These are phyloP conservation scores for Apodemus agrarius DNA, from an alignment of 2,797 vertebrate species.

Conservation along the genomic window DNA sequence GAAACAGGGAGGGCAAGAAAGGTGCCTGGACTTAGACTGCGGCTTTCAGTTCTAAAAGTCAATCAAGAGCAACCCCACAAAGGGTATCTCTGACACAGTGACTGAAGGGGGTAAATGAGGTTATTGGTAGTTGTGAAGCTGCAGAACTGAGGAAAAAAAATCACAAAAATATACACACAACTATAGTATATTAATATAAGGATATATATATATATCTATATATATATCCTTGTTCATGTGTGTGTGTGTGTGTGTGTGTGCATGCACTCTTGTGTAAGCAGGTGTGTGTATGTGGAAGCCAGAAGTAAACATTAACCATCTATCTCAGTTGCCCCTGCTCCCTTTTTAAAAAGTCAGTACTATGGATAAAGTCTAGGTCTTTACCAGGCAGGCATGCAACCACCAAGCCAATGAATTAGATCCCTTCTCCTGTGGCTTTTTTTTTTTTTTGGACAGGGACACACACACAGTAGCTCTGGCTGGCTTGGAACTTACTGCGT, in stretches of 20 bases:
- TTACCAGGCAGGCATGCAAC: neutral
- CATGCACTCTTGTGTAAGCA: no score
- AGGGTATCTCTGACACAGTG: neutral
- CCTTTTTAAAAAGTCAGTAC: neutral
- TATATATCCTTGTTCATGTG: neutral
- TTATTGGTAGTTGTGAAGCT: neutral
- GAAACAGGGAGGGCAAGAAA: neutral
- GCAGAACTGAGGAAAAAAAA: neutral
- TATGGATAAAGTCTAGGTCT: neutral
- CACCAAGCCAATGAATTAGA: neutral
- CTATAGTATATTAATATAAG: neutral
- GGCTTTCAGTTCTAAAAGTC: slow-evolving; percentile 17
- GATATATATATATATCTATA: no score
- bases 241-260: neutral
- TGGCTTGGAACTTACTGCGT: neutral
- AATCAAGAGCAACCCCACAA: neutral
- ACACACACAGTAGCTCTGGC: neutral
- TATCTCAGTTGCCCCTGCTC: neutral
- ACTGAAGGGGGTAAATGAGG: neutral
- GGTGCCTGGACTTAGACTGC: neutral
- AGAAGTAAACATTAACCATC: neutral
- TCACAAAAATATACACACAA: neutral
- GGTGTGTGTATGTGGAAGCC: neutral
- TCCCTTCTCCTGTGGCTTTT: neutral
- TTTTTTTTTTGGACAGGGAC: neutral